Conservation (phyloP, 1,140 invertebrate genomes). For the Diabrotica virgifera region DNA sequence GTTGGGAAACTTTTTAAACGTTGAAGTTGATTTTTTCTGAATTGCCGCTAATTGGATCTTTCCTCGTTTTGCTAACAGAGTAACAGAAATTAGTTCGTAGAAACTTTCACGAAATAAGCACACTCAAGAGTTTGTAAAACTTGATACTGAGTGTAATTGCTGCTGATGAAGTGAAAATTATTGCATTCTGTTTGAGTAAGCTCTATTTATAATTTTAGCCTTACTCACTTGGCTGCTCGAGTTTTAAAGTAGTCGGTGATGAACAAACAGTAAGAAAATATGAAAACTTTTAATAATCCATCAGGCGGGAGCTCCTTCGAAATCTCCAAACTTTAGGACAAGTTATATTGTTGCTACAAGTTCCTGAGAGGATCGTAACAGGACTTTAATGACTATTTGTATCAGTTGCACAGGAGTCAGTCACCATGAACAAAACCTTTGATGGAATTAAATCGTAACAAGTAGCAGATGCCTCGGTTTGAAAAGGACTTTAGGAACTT, state of each 20-base stretch:
- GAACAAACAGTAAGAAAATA: slow-evolving; percentile 3
- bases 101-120: not conserved
- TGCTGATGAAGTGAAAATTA: slow-evolving; percentile 2
- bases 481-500: not conserved
- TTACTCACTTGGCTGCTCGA: not conserved
- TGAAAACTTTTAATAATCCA: slow-evolving; percentile 3
- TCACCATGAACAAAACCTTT: not conserved
- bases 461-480: not conserved
- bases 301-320: not conserved
- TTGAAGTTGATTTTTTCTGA: not conserved
- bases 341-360: not conserved
- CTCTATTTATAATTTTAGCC: not conserved
- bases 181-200: not conserved
- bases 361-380: not conserved
- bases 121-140: not conserved
- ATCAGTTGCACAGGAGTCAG: not conserved
- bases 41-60: not conserved
- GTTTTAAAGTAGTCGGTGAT: not conserved
- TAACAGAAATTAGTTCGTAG: slow-evolving; percentile 2
- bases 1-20: not conserved
- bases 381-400: slow-evolving; percentile 2
- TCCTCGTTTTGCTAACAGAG: not conserved
- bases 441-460: not conserved
- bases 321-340: not conserved
- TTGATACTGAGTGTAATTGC: not conserved